These are phyloP conservation scores for Triplophysa siluroides DNA, from an alignment of 2,113 vertebrate species.

Conservation along the genomic window DNA sequence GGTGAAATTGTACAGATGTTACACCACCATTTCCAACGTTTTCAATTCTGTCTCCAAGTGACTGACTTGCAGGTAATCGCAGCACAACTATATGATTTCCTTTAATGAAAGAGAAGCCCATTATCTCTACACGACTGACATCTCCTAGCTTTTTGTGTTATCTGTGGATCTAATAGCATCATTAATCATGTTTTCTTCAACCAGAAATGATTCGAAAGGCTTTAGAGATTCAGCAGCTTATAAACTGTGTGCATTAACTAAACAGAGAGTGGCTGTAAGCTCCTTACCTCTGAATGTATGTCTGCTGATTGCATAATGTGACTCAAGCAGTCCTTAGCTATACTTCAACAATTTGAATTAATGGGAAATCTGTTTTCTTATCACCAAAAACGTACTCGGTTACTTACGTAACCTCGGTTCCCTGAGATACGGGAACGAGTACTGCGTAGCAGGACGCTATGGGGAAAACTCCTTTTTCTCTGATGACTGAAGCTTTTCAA, in stretches of 20 bases:
- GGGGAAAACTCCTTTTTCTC: too few relatives aligned
- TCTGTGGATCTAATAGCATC: slow-evolving; percentile 1
- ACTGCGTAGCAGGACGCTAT: too few relatives aligned
- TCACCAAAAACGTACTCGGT: too few relatives aligned
- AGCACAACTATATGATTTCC: not conserved
- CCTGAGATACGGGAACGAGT: too few relatives aligned
- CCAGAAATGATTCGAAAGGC: not conserved
- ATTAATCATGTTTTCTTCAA: not conserved
- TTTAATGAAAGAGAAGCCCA: not conserved
- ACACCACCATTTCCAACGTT: not conserved
- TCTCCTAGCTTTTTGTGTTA: not conserved
- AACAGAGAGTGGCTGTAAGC: not conserved
- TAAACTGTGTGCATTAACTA: not conserved
- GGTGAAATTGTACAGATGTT: not conserved
- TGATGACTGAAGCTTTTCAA: too few relatives aligned
- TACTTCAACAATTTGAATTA: not conserved
- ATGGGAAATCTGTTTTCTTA: too few relatives aligned
- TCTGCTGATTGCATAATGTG: not conserved
- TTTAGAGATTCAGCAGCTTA: not conserved
- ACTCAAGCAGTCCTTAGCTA: not conserved
- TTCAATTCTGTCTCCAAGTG: not conserved
- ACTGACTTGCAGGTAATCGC: not conserved
- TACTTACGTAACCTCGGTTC: too few relatives aligned
- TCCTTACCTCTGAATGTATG: not conserved
- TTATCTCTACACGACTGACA: not conserved